Evolutionary conservation across 2,888 invertebrate species (phyloP), one percentile per base, ranked within the genome.

Genomic region (Cerceris rybyensis): DNA sequence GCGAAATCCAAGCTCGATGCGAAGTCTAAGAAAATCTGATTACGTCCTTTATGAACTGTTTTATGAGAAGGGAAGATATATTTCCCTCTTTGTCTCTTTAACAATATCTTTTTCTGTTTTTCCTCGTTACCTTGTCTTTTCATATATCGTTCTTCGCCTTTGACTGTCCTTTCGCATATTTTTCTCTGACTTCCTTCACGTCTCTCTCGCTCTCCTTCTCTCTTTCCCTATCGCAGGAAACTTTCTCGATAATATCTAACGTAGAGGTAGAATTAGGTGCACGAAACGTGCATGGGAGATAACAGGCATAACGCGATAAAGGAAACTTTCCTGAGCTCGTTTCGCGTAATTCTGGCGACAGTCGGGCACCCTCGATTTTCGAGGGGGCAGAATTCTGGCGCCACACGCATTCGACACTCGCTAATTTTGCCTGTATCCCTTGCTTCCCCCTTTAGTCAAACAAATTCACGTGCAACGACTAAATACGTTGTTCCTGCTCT

Each of bases 351-450:
- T 43, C 14, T 42, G 7, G 43, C 11, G 42, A 46, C 43, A 14
- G 13, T 11, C 14, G 52, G 14, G 28, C 64, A 13, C 39, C 64
- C 14, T 46, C 43, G 13, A 57, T 55, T 55, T 41, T 66, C 43
- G 14, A 55, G 54, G 41, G 50, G 28, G 52, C n/a, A 11, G 14
- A 64, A 64, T 6, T 43, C 43, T 55, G 66, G 43, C 55, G 66
- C 55, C 66, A 43, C 66, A 42, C 54, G 65, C 43, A 16, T 4
- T 66, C 55, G 43, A 55, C 52, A 52, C 28, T 14, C 61, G 50
- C 28, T 13, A 11, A 49, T 17, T 63, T 63, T 17, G 17, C 7
- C 13, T 13, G 16, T 9, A 46, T 28, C 17, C 17, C 39, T 11
- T 41, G 7, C n/a, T 11, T 58, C 28, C n/a, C 13, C 42, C 17